Conservation (phyloP, 2,113 vertebrate genomes). For the Heterotis niloticus region DNA sequence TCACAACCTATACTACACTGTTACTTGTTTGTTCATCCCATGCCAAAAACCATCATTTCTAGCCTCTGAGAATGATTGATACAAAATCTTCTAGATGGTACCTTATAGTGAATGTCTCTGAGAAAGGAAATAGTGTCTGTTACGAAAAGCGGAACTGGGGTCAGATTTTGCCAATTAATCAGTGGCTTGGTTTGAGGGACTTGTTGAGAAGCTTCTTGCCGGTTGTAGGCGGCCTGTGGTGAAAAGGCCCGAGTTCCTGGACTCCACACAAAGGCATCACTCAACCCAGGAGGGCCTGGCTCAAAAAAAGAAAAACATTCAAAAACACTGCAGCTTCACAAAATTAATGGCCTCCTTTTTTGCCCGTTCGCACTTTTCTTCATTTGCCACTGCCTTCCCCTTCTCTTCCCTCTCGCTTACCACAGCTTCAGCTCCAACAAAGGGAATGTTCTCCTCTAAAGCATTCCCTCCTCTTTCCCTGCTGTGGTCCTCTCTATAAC, state of each 20-base stretch:
- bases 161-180: conserved; percentile 34
- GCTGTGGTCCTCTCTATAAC: conserved; percentile 24
- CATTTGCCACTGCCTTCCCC: conserved; percentile 39
- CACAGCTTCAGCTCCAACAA: conserved; percentile 26
- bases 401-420: conserved; percentile 25
- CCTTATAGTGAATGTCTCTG: not conserved
- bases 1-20: not conserved
- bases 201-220: conserved; percentile 14
- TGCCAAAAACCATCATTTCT: not conserved
- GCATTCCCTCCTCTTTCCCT: conserved; percentile 22
- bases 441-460: conserved; percentile 29
- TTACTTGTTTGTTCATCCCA: not conserved
- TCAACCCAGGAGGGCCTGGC: conserved; percentile 64
- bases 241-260: conserved; percentile 48
- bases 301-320: conserved; percentile 55
- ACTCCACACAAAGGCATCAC: conserved; percentile 63
- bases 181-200: conserved; percentile 16
- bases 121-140: conserved; percentile 30
- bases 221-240: conserved; percentile 26
- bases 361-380: conserved; percentile 51
- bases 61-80: not conserved
- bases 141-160: conserved; percentile 20
- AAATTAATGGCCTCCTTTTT: conserved; percentile 68
- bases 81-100: too few relatives aligned
- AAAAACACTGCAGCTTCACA: conserved; percentile 63